Conservation (phyloP, 2,797 vertebrate genomes). For the Tokudaia muenninki region DNA sequence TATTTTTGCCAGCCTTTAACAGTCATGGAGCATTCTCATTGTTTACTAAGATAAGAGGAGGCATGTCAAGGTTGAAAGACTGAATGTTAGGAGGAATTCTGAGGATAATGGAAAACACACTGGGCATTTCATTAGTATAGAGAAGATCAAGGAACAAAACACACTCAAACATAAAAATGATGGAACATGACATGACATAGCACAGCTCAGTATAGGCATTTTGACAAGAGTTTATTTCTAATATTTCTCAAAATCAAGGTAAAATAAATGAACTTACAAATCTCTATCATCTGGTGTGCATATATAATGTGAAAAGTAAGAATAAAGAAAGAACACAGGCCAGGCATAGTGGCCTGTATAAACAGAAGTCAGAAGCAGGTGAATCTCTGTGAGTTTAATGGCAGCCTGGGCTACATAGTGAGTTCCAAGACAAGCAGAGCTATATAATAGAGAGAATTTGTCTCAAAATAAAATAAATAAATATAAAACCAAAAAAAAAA, state of each 20-base stretch:
- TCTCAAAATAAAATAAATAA: not conserved
- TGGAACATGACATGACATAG: constrained; percentile 1
- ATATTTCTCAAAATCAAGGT: constrained; percentile 50
- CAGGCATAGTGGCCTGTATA: not conserved
- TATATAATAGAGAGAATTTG: not conserved
- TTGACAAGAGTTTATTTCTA: constrained; percentile 46
- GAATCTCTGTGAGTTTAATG: too few species aligned
- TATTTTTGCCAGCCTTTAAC: constrained; percentile 73
- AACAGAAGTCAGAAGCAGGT: not conserved
- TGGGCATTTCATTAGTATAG: constrained; percentile 62
- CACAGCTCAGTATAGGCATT: constrained; percentile 11
- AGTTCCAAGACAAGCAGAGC: not conserved
- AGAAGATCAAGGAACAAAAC: constrained; percentile 64
- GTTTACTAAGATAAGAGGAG: constrained; percentile 68
- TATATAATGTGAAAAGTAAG: not conserved
- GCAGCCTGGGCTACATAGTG: not conserved
- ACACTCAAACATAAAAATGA: constrained; percentile 14
- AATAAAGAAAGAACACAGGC: constrained; percentile 33
- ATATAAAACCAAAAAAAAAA: not conserved
- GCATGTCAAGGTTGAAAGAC: constrained; percentile 54
- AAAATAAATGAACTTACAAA: not conserved
- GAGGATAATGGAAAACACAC: constrained; percentile 78
- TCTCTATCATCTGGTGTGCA: not conserved
- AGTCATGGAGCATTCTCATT: constrained; percentile 39
- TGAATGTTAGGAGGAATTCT: constrained; percentile 57